phyloP scores from a whole-genome alignment of 2,888 invertebrate species.

The Syrphus vitripennis region DNA sequence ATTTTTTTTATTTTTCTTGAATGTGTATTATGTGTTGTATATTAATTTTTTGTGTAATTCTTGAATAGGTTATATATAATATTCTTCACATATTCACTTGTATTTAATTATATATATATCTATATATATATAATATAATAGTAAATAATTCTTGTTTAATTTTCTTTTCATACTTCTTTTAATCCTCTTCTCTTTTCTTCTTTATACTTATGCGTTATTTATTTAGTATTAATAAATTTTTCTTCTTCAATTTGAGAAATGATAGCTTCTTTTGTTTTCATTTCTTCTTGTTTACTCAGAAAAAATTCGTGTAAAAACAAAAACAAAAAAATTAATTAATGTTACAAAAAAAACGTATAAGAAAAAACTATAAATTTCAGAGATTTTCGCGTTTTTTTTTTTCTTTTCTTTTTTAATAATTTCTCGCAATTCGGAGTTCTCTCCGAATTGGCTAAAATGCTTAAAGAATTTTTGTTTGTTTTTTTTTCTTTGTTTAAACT shows the following conservation, averaged over 20 bases:
- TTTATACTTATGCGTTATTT: slow-evolving; percentile 71
- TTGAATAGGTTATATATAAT: slow-evolving; percentile 71
- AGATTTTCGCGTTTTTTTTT: slow-evolving; percentile 31
- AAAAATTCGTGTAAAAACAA: slow-evolving; percentile 69
- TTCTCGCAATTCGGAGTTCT: slow-evolving; percentile 60
- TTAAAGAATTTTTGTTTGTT: slow-evolving; percentile 38
- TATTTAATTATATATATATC: slow-evolving; percentile 68
- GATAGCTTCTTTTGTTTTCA: slow-evolving; percentile 67
- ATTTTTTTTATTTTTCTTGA: slow-evolving; percentile 36
- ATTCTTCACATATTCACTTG: slow-evolving; percentile 71
- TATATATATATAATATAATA: slow-evolving; percentile 56
- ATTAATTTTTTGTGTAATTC: slow-evolving; percentile 67
- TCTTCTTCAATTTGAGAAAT: slow-evolving; percentile 71
- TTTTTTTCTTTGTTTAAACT: slow-evolving; percentile 48
- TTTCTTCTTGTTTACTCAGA: slow-evolving; percentile 69
- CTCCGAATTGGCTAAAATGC: slow-evolving; percentile 69
- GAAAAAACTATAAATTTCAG: slow-evolving; percentile 51
- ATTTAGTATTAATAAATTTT: slow-evolving; percentile 70
- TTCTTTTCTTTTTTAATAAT: slow-evolving; percentile 23
- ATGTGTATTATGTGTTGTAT: slow-evolving; percentile 65
- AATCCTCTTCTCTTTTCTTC: slow-evolving; percentile 71
- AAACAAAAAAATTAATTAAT: slow-evolving; percentile 50
- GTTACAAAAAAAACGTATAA: slow-evolving; percentile 28
- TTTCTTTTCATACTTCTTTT: slow-evolving; percentile 61
- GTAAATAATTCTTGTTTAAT: slow-evolving; percentile 70